Percentiles rank a stretch among this genome's conserved stretches.
These are phyloP conservation scores for Remorina albescens DNA, from an alignment of 2,797 vertebrate genomes.

Conservation along the genomic window DNA sequence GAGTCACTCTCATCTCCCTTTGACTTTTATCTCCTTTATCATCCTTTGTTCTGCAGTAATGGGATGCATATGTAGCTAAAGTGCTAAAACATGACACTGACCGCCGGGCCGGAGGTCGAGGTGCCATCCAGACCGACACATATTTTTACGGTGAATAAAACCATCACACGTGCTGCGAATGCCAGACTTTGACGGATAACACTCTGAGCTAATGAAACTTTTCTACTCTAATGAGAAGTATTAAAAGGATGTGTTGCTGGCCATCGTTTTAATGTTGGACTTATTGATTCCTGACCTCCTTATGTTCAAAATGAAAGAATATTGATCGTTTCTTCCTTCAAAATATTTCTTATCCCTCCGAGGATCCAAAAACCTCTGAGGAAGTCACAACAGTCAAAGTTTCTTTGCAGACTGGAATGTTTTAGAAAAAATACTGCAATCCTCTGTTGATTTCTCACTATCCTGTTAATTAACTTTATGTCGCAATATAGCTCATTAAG, in stretches of 20 bases:
- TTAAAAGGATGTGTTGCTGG: constrained; percentile 22
- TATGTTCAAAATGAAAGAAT: constrained; percentile 45
- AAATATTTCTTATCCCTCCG: constrained; percentile 12
- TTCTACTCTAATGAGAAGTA: constrained; percentile 21
- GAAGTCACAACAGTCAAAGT: neutral
- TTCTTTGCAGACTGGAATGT: too few species aligned
- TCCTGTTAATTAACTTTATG: neutral
- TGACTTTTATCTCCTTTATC: neutral
- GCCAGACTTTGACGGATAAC: constrained; percentile 16
- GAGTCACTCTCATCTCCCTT: neutral
- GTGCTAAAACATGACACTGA: neutral
- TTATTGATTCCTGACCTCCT: constrained; percentile 45
- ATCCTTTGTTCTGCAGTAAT: constrained; percentile 7
- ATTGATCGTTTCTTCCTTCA: constrained; percentile 41
- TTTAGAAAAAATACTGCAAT: too few species aligned
- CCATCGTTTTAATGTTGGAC: constrained; percentile 45
- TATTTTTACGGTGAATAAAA: neutral
- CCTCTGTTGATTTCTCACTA: neutral
- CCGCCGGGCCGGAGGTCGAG: neutral
- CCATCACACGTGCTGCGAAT: neutral
- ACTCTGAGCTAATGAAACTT: constrained; percentile 26
- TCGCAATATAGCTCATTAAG: neutral
- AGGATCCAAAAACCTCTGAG: neutral
- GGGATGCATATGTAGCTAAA: neutral
- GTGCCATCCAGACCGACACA: neutral